Evolutionary conservation across 1,140 invertebrate genomes (phyloP).

Genomic region (Helicoverpa zea): DNA sequence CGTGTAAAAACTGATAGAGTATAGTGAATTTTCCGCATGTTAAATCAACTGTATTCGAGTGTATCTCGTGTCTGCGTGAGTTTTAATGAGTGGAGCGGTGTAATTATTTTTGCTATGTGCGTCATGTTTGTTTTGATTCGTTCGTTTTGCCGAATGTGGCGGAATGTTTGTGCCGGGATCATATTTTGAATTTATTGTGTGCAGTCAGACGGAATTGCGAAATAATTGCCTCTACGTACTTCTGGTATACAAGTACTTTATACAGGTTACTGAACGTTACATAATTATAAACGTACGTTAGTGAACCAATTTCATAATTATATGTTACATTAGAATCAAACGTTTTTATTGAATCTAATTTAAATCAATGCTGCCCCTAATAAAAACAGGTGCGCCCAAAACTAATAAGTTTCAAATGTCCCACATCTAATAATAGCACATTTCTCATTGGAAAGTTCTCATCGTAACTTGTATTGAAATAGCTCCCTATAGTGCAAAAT

Average conservation of each 20-base stretch:
- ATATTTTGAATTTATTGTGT: constrained; percentile 18
- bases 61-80: constrained; percentile 6
- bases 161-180: constrained; percentile 28
- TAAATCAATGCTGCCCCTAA: not conserved
- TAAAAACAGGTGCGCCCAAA: not conserved
- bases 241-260: not conserved
- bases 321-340: not conserved
- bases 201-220: not conserved
- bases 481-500: constrained; percentile 36
- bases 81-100: constrained; percentile 28
- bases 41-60: constrained; percentile 24
- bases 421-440: constrained; percentile 21
- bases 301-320: too few species aligned
- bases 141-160: constrained; percentile 31
- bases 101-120: constrained; percentile 38
- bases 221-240: not conserved
- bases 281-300: not conserved
- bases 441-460: constrained; percentile 48
- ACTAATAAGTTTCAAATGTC: constrained; percentile 1
- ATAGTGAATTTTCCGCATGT: constrained; percentile 20
- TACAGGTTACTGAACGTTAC: not conserved
- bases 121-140: constrained; percentile 31
- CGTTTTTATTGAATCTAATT: not conserved
- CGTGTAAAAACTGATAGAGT: constrained; percentile 35
- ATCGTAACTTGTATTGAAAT: constrained; percentile 38